phyloP scores from a whole-genome alignment of 2,797 vertebrate species.

The Eutrigla gurnardus region DNA sequence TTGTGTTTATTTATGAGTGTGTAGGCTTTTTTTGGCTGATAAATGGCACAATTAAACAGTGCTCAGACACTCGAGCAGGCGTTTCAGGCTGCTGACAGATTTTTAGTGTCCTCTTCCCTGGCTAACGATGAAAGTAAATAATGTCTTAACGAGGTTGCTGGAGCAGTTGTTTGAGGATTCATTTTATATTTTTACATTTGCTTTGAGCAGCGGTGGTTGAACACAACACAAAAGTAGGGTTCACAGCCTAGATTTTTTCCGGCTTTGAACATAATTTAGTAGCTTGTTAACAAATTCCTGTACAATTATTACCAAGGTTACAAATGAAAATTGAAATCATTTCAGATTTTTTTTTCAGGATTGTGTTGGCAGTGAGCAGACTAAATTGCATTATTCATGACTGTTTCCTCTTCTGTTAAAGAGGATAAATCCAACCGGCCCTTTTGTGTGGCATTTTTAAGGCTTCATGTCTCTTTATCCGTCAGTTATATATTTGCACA shows the following conservation, averaged over 20 bases:
- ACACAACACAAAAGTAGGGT: conserved; percentile 68
- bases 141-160: conserved; percentile 86
- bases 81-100: conserved; percentile 92
- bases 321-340: conserved; percentile 58
- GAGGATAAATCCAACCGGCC: conserved; percentile 12
- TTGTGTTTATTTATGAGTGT: conserved; percentile 94
- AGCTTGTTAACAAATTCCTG: conserved; percentile 76
- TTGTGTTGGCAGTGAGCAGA: conserved; percentile 35
- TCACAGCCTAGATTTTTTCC: conserved; percentile 58
- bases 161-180: conserved; percentile 83
- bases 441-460: conserved; percentile 28
- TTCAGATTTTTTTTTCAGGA: conserved; percentile 50
- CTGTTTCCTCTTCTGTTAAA: conserved; percentile 18
- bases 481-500: conserved; percentile 24
- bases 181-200: conserved; percentile 76
- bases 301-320: conserved; percentile 73
- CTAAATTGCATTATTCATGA: conserved; percentile 34
- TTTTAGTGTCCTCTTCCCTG: conserved; percentile 87
- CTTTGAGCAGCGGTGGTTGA: conserved; percentile 69
- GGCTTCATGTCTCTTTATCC: conserved; percentile 10
- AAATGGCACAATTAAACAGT: conserved; percentile 92
- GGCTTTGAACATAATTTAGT: conserved; percentile 77
- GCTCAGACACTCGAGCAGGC: conserved; percentile 89
- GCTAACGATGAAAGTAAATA: conserved; percentile 94
- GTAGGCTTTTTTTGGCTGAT: conserved; percentile 89